A percentile compares a stretch with the other conserved stretches of the same genome.
Evolutionary conservation across 2,888 invertebrate genomes (phyloP).

Genomic region (Drosophila merina): DNA sequence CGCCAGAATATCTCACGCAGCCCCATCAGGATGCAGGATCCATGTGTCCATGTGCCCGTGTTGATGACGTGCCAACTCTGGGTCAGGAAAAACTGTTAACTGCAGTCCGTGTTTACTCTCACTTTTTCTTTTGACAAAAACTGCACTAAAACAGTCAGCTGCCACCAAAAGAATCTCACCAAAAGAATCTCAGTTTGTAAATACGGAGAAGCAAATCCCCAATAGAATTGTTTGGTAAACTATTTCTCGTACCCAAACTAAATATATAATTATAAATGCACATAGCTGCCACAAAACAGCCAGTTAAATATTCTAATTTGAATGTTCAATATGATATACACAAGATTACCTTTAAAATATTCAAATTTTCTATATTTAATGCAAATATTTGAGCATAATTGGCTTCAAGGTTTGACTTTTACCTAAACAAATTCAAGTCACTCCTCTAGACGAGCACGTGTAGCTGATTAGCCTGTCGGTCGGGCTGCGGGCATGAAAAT

Average conservation of each 20-base stretch:
- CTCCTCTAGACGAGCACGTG: conserved; percentile 19
- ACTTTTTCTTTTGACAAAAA: not conserved
- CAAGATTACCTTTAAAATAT: too few relatives aligned
- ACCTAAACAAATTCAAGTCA: conserved; percentile 1
- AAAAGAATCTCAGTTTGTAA: conserved; percentile 21
- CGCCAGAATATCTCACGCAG: conserved; percentile 28
- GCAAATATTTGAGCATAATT: conserved; percentile 3
- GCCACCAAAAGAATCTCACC: not conserved
- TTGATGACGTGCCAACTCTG: conserved; percentile 30
- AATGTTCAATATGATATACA: too few relatives aligned
- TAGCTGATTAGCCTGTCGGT: conserved; percentile 35
- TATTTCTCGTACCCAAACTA: too few relatives aligned
- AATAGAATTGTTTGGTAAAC: too few relatives aligned
- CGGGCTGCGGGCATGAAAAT: conserved; percentile 30
- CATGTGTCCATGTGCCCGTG: conserved; percentile 34
- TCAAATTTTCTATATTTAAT: not conserved
- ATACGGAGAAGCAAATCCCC: conserved; percentile 27
- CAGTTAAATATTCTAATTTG: too few relatives aligned
- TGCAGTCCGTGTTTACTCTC: conserved; percentile 27
- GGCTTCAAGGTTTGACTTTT: not conserved
- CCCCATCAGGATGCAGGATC: conserved; percentile 13
- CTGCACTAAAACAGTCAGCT: conserved; percentile 3
- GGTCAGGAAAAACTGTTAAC: conserved; percentile 34
- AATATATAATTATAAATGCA: too few relatives aligned
- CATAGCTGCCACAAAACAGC: too few relatives aligned